Conservation (phyloP, 2,888 invertebrate genomes). For the Lottia gigantea region DNA sequence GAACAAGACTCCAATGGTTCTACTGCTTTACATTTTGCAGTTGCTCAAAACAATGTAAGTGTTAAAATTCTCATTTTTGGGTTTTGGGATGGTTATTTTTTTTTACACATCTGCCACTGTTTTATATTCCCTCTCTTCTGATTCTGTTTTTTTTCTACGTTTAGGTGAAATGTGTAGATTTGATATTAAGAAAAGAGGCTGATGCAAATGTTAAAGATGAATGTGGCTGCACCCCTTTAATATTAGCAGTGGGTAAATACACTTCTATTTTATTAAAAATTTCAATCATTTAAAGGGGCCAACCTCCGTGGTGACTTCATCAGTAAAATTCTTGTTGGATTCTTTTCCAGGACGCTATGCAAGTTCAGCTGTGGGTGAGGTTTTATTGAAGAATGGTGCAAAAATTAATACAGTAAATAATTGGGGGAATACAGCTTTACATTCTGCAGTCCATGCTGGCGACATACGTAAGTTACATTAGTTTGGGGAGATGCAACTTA, state of each 20-base stretch:
- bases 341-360: neutral
- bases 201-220: constrained; percentile 37
- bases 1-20: constrained; percentile 39
- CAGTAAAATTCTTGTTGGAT: too few species aligned
- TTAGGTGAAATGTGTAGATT: constrained; percentile 40
- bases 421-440: neutral
- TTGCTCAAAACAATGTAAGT: constrained; percentile 41
- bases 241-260: constrained; percentile 44
- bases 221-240: constrained; percentile 43
- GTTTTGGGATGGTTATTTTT: too few species aligned
- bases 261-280: too few species aligned
- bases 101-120: too few species aligned
- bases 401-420: neutral
- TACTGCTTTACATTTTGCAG: constrained; percentile 48
- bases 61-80: neutral
- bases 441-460: neutral
- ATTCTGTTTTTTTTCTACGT: neutral
- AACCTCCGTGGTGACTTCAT: too few species aligned
- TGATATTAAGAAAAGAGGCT: constrained; percentile 39
- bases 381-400: neutral
- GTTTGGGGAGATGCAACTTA: too few species aligned
- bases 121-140: too few species aligned
- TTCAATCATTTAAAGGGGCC: too few species aligned
- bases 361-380: neutral
- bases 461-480: neutral